phyloP scores from a whole-genome alignment of 2,888 invertebrate genomes.

The Chrysolina americana region DNA sequence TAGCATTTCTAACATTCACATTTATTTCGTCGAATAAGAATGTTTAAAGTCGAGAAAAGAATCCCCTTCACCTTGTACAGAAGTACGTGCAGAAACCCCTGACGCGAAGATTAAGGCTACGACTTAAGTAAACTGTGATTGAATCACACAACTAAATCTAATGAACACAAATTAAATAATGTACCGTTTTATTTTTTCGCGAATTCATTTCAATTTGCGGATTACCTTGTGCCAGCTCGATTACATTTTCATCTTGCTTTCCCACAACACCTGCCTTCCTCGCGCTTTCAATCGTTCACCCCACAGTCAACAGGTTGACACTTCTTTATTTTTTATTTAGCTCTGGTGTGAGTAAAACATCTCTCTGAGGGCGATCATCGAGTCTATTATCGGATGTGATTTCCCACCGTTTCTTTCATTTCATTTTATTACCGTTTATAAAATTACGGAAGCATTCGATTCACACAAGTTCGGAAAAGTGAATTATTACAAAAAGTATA shows the following conservation, averaged over 20 bases:
- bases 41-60: neutral
- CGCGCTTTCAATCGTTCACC: conserved; percentile 43
- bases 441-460: too few relatives aligned
- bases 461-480: too few relatives aligned
- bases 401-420: neutral
- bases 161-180: conserved; percentile 61
- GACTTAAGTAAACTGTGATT: conserved; percentile 53
- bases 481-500: too few relatives aligned
- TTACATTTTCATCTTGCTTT: conserved; percentile 54
- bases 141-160: conserved; percentile 57
- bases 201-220: conserved; percentile 62
- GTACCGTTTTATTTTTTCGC: conserved; percentile 53
- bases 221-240: conserved; percentile 55
- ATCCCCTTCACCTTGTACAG: neutral
- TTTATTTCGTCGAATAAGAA: neutral
- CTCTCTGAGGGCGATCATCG: conserved; percentile 34
- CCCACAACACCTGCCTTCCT: conserved; percentile 19
- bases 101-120: conserved; percentile 27
- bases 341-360: conserved; percentile 28
- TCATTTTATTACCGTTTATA: neutral
- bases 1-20: neutral
- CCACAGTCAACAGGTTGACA: conserved; percentile 65
- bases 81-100: conserved; percentile 30
- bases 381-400: conserved; percentile 29
- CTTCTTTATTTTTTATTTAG: conserved; percentile 62